Percentiles rank a stretch among this genome's conserved stretches.
phyloP scores from a whole-genome alignment of 2,113 vertebrate species.

The Mormoops blainvillei region DNA sequence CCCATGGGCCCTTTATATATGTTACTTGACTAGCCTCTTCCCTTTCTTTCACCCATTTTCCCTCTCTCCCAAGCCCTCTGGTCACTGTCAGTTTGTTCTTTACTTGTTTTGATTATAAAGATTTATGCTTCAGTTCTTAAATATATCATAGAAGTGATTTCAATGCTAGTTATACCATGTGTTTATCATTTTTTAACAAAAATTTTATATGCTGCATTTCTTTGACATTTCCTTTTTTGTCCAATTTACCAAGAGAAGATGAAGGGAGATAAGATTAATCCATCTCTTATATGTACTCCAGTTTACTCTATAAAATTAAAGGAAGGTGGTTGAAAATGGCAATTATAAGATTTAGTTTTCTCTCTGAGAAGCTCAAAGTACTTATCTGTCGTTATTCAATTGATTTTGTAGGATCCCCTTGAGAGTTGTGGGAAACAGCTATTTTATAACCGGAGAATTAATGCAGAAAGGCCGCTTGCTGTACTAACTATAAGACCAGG shows the following conservation, averaged over 20 bases:
- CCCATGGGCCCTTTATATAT: too few species aligned
- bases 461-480: constrained; percentile 36
- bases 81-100: too few species aligned
- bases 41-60: too few species aligned
- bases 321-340: constrained; percentile 23
- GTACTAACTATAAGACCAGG: constrained; percentile 11
- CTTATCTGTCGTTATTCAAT: constrained; percentile 60
- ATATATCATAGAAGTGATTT: not conserved
- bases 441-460: constrained; percentile 67
- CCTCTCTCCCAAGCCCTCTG: too few species aligned
- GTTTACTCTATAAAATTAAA: constrained; percentile 48
- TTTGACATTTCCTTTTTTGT: not conserved
- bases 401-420: constrained; percentile 52
- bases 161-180: not conserved
- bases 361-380: constrained; percentile 55
- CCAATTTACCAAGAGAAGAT: not conserved
- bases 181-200: constrained; percentile 5
- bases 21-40: too few species aligned
- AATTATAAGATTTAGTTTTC: constrained; percentile 64
- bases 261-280: constrained; percentile 16
- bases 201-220: not conserved
- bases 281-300: constrained; percentile 16
- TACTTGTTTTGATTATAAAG: not conserved
- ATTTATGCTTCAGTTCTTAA: not conserved
- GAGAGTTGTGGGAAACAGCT: constrained; percentile 40